Conservation (phyloP, 2,888 invertebrate genomes). For the Junonia oenone region DNA sequence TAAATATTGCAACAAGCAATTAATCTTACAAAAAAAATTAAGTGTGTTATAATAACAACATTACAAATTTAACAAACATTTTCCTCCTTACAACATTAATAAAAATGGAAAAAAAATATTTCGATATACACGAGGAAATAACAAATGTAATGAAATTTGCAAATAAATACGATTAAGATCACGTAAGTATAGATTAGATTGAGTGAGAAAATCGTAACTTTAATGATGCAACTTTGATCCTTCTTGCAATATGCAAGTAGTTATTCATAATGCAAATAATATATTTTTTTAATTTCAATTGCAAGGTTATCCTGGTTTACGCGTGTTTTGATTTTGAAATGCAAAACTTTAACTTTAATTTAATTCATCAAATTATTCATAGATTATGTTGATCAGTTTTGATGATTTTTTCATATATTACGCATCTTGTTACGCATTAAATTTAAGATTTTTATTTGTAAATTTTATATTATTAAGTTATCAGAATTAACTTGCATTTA, state of each 20-base stretch:
- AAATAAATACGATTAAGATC: slow-evolving; percentile 19
- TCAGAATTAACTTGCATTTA: too few species aligned
- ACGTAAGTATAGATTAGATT: slow-evolving; percentile 42
- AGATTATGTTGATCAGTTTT: not conserved
- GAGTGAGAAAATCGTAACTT: slow-evolving; percentile 34
- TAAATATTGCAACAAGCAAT: too few species aligned
- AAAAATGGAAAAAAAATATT: not conserved
- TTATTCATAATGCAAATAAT: not conserved
- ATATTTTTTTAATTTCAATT: not conserved
- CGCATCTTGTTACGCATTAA: not conserved
- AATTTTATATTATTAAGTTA: too few species aligned
- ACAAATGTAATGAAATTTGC: not conserved
- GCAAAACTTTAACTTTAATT: not conserved
- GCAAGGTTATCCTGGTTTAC: not conserved
- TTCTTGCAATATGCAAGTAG: slow-evolving; percentile 21
- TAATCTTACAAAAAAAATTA: too few species aligned
- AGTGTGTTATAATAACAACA: too few species aligned
- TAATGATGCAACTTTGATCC: slow-evolving; percentile 24
- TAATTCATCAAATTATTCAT: not conserved
- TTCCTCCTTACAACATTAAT: not conserved
- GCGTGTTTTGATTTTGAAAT: not conserved
- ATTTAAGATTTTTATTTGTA: not conserved
- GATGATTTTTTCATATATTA: too few species aligned
- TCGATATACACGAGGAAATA: slow-evolving; percentile 18
- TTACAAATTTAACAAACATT: not conserved